Conservation (phyloP, 2,113 vertebrate genomes). For the Gnathonemus longibarbis region DNA sequence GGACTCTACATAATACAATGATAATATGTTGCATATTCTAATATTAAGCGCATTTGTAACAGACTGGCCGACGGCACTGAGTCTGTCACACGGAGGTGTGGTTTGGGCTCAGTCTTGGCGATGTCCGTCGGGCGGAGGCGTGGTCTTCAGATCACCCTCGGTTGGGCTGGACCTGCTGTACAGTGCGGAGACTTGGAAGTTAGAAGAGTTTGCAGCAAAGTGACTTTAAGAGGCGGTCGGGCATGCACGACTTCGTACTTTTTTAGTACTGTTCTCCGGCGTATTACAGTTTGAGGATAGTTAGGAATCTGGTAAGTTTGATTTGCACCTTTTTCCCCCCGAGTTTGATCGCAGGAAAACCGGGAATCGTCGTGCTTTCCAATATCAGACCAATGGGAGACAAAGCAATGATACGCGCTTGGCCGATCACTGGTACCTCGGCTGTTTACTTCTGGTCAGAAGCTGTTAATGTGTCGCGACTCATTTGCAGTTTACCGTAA, state of each 20-base stretch:
- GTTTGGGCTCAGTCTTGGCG: not conserved
- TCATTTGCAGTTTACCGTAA: not conserved
- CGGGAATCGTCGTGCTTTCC: not conserved
- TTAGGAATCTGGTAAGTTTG: constrained; percentile 10
- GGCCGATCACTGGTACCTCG: not conserved
- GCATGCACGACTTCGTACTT: not conserved
- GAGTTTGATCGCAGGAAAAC: not conserved
- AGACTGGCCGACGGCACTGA: not conserved
- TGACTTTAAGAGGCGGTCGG: not conserved
- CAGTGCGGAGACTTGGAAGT: not conserved
- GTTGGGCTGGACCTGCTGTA: not conserved
- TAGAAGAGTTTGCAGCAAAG: not conserved
- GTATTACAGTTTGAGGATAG: not conserved
- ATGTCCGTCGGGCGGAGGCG: not conserved
- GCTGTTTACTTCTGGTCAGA: not conserved
- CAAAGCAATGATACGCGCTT: not conserved
- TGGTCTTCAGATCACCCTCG: not conserved
- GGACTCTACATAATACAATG: not conserved
- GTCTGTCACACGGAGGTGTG: not conserved
- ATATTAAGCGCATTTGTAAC: not conserved
- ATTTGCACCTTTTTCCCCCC: not conserved
- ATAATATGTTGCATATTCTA: not conserved
- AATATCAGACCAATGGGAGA: not conserved
- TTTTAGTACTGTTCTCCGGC: not conserved
- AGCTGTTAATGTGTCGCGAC: not conserved